Evolutionary conservation across 2,113 vertebrate species (phyloP).

Genomic region (Sinosuthora webbiana): DNA sequence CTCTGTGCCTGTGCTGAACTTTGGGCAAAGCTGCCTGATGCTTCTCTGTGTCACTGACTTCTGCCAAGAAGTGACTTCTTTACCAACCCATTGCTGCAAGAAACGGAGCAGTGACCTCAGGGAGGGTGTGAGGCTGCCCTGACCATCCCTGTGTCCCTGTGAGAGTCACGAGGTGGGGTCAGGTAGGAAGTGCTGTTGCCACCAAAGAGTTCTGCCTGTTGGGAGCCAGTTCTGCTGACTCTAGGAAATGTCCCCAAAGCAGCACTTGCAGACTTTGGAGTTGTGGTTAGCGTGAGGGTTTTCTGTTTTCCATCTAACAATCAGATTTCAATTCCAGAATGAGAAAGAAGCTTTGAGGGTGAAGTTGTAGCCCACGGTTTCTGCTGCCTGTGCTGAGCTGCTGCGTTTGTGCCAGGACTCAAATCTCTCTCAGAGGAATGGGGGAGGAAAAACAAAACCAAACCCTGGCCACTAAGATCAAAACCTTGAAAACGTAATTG

Average conservation of each 20-base stretch:
- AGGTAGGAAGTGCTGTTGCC: neutral
- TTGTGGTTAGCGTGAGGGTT: neutral
- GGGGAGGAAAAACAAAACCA: neutral
- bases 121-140: neutral
- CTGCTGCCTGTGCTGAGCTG: neutral
- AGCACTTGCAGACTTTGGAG: neutral
- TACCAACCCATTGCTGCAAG: accelerated
- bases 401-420: neutral
- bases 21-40: neutral
- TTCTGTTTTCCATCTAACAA: slow-evolving; percentile 28
- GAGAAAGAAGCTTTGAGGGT: neutral
- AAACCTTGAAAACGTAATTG: neutral
- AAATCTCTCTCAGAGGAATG: neutral
- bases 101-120: neutral
- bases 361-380: neutral
- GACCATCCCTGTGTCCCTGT: accelerated
- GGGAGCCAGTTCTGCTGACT: neutral
- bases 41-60: neutral
- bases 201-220: neutral
- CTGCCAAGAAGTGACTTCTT: neutral
- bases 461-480: neutral
- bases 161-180: neutral
- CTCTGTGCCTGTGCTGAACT: neutral
- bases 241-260: neutral
- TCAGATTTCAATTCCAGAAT: slow-evolving; percentile 22